Base-by-base conservation (phyloP, 1,140 invertebrate genomes). In the Scaptomyza pallida region DNA sequence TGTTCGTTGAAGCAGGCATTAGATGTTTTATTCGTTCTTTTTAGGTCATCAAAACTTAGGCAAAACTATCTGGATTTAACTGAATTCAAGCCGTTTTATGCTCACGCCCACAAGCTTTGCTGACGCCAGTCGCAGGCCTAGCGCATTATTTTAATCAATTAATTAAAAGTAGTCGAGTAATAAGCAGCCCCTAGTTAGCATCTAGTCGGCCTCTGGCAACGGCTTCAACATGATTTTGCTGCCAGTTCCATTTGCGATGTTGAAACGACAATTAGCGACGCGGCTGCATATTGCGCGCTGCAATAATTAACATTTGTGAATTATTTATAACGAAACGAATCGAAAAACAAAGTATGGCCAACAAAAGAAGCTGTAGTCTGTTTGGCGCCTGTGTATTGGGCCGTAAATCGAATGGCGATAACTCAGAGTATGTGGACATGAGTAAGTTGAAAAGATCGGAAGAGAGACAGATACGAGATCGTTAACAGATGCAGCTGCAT, bases 211-310 rank as follows among this genome's bases (percentile, higher is more conserved):
- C 35, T 21, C n/a, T 37, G 15, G n/a, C 67, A 9, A 43, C 9
- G 17, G 5, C 12, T 40, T 3, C 1, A 10, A 37, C 43, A 40
- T 47, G 30, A 45, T 3, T 2, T 37, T 45, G 60, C 43, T 43
- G 40, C 68, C 75, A 86, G 83, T 89, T 67, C 80, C 65, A 85
- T 64, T 78, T 67, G 80, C 68, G 89, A 85, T 78, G 85, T 73
- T 64, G 71, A 79, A 67, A 76, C 70, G 85, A 89, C 85, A 89
- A 89, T 89, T 89, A 86, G 86, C 68, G 62, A 45, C 60, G 70
- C 52, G 64, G n/a, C n/a, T 57, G 45, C 45, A 26, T 30, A 17
- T 54, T 51, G 45, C 43, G 43, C 40, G 51, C 56, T 35, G 56
- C 59, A 45, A 75, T 48, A 60, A 63, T 59, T 50, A 6, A 10